These are phyloP conservation scores for Ancistrus triradiatus DNA, from an alignment of 2,113 vertebrate genomes.

Conservation along the genomic window DNA sequence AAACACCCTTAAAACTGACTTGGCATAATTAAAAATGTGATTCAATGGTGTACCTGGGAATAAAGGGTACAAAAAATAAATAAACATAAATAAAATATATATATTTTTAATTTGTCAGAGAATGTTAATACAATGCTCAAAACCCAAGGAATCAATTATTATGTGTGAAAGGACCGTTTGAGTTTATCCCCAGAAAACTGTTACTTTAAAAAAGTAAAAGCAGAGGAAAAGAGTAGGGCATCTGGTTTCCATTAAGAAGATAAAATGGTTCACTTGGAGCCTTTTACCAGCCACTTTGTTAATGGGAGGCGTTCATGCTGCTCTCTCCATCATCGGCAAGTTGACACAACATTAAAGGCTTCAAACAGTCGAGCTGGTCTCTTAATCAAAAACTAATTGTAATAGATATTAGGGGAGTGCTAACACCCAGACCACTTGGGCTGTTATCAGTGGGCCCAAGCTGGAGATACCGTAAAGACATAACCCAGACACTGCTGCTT, in stretches of 20 bases:
- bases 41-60: too few species aligned
- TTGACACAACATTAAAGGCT: constrained; percentile 98
- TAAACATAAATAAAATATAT: too few species aligned
- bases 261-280: constrained; percentile 96
- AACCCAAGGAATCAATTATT: too few species aligned
- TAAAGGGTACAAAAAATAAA: too few species aligned
- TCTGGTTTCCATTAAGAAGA: constrained; percentile 99
- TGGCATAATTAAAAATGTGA: too few species aligned
- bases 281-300: constrained; percentile 95
- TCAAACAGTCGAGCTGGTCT: constrained; percentile 83
- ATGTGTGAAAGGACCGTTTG: too few species aligned
- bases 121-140: too few species aligned
- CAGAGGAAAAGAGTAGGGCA: constrained; percentile 74
- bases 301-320: constrained; percentile 84
- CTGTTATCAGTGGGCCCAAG: constrained; percentile 80
- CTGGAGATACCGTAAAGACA: constrained; percentile 86
- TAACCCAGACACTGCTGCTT: constrained; percentile 78
- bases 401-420: constrained; percentile 97
- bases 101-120: too few species aligned
- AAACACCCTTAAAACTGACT: too few species aligned
- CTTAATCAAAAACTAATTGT: constrained; percentile 99
- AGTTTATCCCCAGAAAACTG: constrained; percentile 75
- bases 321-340: constrained; percentile 95
- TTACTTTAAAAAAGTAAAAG: constrained; percentile 75
- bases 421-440: constrained; percentile 87